Evolutionary conservation across 2,888 invertebrate genomes (phyloP).

Genomic region (Melanostoma scalare): DNA sequence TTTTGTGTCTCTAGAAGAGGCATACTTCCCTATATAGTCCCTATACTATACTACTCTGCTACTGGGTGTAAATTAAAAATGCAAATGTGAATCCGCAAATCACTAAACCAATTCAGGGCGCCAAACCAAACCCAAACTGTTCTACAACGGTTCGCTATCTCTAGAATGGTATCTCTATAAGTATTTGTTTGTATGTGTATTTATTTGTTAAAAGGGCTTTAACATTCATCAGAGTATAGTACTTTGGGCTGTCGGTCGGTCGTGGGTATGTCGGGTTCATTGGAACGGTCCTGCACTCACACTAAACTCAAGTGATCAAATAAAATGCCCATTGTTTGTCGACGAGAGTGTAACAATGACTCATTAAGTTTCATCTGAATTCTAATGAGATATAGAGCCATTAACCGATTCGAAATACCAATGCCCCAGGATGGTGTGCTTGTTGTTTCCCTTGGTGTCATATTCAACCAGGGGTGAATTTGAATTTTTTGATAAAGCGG

Average conservation of each 20-base stretch:
- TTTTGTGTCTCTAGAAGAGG: not conserved
- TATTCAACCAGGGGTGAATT: slow-evolving; percentile 32
- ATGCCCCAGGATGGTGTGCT: slow-evolving; percentile 44
- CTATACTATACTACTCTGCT: too few relatives aligned
- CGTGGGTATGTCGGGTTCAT: slow-evolving; percentile 42
- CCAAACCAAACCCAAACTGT: not conserved
- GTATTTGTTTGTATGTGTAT: slow-evolving; percentile 14
- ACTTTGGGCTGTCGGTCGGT: slow-evolving; percentile 9
- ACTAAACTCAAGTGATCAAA: slow-evolving; percentile 76
- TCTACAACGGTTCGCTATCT: slow-evolving; percentile 6
- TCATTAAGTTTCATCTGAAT: slow-evolving; percentile 82
- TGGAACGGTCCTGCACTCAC: slow-evolving; percentile 48
- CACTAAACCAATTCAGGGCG: slow-evolving; percentile 52
- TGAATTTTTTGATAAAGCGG: too few relatives aligned
- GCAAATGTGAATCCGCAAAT: slow-evolving; percentile 70
- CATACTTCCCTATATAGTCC: not conserved
- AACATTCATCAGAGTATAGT: slow-evolving; percentile 1
- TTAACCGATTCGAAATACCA: slow-evolving; percentile 60
- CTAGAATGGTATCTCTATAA: not conserved
- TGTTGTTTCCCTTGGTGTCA: slow-evolving; percentile 22
- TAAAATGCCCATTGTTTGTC: slow-evolving; percentile 79
- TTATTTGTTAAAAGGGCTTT: slow-evolving; percentile 23
- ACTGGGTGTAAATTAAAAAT: slow-evolving; percentile 67
- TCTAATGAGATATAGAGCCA: slow-evolving; percentile 81
- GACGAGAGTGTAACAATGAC: slow-evolving; percentile 80